Evolutionary conservation across 2,888 invertebrate species (phyloP).

Genomic region (Watsonalla binaria): DNA sequence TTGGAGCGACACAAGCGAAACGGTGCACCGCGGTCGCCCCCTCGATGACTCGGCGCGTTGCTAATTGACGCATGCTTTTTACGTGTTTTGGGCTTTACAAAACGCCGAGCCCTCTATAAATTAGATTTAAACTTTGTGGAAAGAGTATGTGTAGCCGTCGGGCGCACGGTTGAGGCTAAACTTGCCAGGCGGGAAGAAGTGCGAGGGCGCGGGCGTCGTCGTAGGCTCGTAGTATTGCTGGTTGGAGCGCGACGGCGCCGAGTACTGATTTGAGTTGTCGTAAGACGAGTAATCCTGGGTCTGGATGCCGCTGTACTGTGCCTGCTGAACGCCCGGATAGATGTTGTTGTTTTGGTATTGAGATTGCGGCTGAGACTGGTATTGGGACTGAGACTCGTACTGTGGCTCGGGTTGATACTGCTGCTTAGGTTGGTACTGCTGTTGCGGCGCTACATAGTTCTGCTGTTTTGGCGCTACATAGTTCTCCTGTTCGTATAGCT

Average conservation of each 20-base stretch:
- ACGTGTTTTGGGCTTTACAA: conserved; percentile 54
- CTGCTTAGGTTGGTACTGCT: conserved; percentile 49
- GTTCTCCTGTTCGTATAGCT: conserved; percentile 68
- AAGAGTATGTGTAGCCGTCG: conserved; percentile 92
- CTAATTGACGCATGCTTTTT: conserved; percentile 67
- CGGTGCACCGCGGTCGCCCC: conserved; percentile 41
- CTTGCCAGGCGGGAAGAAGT: conserved; percentile 92
- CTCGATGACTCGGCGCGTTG: conserved; percentile 65
- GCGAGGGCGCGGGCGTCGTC: conserved; percentile 83
- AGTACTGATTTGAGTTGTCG: conserved; percentile 27
- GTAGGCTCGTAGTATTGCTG: conserved; percentile 77
- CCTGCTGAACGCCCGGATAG: conserved; percentile 70
- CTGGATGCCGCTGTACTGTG: conserved; percentile 68
- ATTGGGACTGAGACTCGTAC: conserved; percentile 46
- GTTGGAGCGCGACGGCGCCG: conserved; percentile 28
- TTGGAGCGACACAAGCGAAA: conserved; percentile 48
- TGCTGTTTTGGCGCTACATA: conserved; percentile 57
- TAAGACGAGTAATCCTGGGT: conserved; percentile 50
- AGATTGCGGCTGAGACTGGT: conserved; percentile 46
- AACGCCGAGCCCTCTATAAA: conserved; percentile 53
- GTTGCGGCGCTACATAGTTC: conserved; percentile 61
- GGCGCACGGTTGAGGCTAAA: conserved; percentile 91
- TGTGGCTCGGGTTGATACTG: conserved; percentile 57
- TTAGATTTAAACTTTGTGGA: conserved; percentile 81
- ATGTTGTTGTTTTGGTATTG: conserved; percentile 64